Evolutionary conservation across 2,797 vertebrate genomes (phyloP).

Genomic region (Syndactyla subalaris): DNA sequence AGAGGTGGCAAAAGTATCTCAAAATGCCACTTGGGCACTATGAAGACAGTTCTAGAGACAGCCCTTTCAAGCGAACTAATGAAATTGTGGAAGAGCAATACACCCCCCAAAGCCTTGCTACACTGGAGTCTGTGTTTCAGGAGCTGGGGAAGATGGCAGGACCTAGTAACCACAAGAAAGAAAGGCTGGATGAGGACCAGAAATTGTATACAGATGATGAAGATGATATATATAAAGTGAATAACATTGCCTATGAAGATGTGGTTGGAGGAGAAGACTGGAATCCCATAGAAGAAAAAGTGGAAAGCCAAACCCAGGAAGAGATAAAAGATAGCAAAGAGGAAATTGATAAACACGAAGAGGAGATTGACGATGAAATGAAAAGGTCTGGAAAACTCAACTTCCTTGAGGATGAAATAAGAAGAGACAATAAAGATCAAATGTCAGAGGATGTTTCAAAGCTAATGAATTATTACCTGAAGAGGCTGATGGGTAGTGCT

Average conservation of each 20-base stretch:
- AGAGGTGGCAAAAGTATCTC: conserved; percentile 76
- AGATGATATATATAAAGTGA: conserved; percentile 83
- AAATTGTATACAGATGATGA: conserved; percentile 84
- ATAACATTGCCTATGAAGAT: conserved; percentile 87
- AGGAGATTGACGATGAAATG: conserved; percentile 79
- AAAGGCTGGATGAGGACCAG: conserved; percentile 84
- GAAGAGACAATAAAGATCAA: conserved; percentile 76
- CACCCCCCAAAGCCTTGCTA: conserved; percentile 93
- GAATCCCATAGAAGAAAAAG: conserved; percentile 88
- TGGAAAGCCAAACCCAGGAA: conserved; percentile 90
- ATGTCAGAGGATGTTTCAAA: conserved; percentile 83
- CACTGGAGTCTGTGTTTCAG: conserved; percentile 92
- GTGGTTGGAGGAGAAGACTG: conserved; percentile 89
- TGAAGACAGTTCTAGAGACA: conserved; percentile 84
- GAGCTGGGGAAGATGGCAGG: conserved; percentile 88
- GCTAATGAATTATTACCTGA: conserved; percentile 88
- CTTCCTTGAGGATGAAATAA: conserved; percentile 72
- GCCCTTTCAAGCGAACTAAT: conserved; percentile 90
- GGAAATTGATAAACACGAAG: conserved; percentile 79
- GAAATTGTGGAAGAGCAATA: conserved; percentile 95
- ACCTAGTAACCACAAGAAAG: conserved; percentile 79
- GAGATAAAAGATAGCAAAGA: conserved; percentile 88
- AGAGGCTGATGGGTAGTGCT: conserved; percentile 81
- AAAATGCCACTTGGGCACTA: conserved; percentile 83
- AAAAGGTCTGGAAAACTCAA: conserved; percentile 81